Base-by-base conservation (phyloP, 2,797 vertebrate genomes). In the Macropus fuliginosus region DNA sequence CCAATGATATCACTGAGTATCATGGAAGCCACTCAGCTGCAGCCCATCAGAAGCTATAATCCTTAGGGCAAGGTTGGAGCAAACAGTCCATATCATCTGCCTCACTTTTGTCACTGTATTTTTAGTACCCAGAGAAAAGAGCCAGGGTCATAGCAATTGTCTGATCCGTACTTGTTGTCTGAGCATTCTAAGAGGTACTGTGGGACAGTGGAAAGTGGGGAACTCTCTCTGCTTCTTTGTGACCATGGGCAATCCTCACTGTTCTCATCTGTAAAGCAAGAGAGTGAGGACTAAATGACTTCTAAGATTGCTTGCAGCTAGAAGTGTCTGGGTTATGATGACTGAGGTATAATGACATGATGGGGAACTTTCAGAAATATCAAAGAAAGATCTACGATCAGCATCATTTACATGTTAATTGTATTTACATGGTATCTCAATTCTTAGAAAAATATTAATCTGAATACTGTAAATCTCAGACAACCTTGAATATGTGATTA, bases 311-410 rank as follows among this genome's bases (percentile, higher is more conserved):
- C 24, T 81, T 40, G 5, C 1, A 46, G 40, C 74, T 81, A 9
- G 11, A 40, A 40, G 6, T 81, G 18, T 81, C 66, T 9, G 2
- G 66, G n/a, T 40, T 40, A 46, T 10, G 74, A 11, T 27, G 40
- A 46, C 74, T 4, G 55, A 92, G 87, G 93, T 10, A 50, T 11
- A n/a, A 74, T 34, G 31, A 92, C 55, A 91, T 94, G 66, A 91
- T 57, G 92, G 93, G 94, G 89, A 62, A 91, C 74, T 92, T 96
- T 96, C 56, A 27, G 89, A 96, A 91, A n/a, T 5, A 74, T 95
- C 92, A 96, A 97, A 97, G 90, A 94, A 93, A 95, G 54, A 95
- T 96, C 94, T 93, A 94, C 52, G 91, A 40, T 93, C 18, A 8
- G 10, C 57, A 52, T 96, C 56, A 56, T 94, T 94, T 95, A n/a